A percentile compares a stretch with the other conserved stretches of the same genome.
These are phyloP conservation scores for Labrus mixtus DNA, from an alignment of 2,113 vertebrate genomes.

Conservation along the genomic window DNA sequence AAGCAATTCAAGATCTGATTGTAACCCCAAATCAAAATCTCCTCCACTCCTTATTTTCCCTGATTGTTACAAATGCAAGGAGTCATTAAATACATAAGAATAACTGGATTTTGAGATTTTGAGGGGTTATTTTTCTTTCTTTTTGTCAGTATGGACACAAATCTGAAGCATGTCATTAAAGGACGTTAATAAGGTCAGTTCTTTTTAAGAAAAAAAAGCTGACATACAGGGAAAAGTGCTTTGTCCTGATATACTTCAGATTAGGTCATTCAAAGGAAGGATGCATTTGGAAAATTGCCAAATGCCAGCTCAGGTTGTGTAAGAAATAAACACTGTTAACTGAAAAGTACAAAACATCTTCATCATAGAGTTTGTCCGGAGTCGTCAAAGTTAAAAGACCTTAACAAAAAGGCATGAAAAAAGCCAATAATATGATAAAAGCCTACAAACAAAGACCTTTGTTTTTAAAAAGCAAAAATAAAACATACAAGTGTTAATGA, in stretches of 20 bases:
- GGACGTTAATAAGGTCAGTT: constrained; percentile 54
- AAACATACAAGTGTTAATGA: constrained; percentile 53
- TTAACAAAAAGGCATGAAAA: constrained; percentile 42
- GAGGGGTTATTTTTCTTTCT: constrained; percentile 36
- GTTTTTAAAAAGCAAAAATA: constrained; percentile 34
- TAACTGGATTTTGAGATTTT: constrained; percentile 63
- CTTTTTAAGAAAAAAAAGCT: constrained; percentile 26
- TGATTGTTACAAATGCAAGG: constrained; percentile 83
- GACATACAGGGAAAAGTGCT: constrained; percentile 81
- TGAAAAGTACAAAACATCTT: constrained; percentile 75
- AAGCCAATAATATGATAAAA: constrained; percentile 33
- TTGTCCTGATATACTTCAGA: constrained; percentile 78
- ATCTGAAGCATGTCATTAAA: constrained; percentile 69
- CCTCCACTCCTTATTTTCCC: constrained; percentile 71
- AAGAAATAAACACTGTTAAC: constrained; percentile 75
- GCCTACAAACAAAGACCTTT: constrained; percentile 56
- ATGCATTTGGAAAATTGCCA: constrained; percentile 74
- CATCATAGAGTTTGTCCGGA: constrained; percentile 81
- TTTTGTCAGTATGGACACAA: constrained; percentile 58
- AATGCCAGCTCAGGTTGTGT: constrained; percentile 75
- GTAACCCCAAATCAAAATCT: constrained; percentile 72
- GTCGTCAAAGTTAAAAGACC: constrained; percentile 65
- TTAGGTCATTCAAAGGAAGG: constrained; percentile 64
- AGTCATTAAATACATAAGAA: constrained; percentile 76
- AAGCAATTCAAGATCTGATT: constrained; percentile 66